Evolutionary conservation across 2,888 invertebrate genomes (phyloP).

Genomic region (Drosophila picticornis): DNA sequence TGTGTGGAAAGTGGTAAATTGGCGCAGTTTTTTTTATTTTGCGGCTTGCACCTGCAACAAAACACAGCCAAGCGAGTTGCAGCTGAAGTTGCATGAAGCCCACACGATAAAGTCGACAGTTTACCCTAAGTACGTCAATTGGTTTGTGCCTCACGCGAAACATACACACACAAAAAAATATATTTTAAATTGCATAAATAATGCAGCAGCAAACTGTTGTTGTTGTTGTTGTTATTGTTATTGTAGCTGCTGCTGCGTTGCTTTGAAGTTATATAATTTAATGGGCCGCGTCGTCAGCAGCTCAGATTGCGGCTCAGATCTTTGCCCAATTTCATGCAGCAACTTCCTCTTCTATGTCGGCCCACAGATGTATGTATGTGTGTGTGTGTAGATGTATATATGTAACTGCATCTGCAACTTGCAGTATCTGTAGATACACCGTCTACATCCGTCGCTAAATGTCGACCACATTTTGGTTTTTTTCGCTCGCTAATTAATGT

Average conservation of each 20-base stretch:
- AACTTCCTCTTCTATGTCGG: slow-evolving; percentile 56
- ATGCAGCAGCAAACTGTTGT: slow-evolving; percentile 57
- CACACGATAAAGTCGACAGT: slow-evolving; percentile 56
- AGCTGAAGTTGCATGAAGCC: slow-evolving; percentile 63
- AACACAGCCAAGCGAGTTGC: slow-evolving; percentile 18
- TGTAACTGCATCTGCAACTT: slow-evolving; percentile 12
- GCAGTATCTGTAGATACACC: slow-evolving; percentile 9
- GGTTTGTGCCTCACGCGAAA: slow-evolving; percentile 53
- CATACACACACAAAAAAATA: slow-evolving; percentile 44
- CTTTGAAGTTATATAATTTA: slow-evolving; percentile 68
- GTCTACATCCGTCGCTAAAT: slow-evolving; percentile 58
- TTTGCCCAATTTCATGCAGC: slow-evolving; percentile 67
- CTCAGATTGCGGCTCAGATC: slow-evolving; percentile 52
- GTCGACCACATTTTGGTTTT: slow-evolving; percentile 28
- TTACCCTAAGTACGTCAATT: slow-evolving; percentile 80
- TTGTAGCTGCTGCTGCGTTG: slow-evolving; percentile 40
- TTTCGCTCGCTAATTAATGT: slow-evolving; percentile 70
- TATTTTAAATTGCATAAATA: slow-evolving; percentile 74
- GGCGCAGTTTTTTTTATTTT: slow-evolving; percentile 42
- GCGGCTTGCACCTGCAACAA: slow-evolving; percentile 64
- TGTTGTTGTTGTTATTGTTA: slow-evolving; percentile 12
- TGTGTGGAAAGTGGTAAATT: slow-evolving; percentile 61
- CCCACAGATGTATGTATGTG: background rate
- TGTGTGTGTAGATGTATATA: background rate
- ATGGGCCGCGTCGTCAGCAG: slow-evolving; percentile 52